Evolutionary conservation across 2,888 invertebrate species (phyloP).

Genomic region (Agrochola circellaris): DNA sequence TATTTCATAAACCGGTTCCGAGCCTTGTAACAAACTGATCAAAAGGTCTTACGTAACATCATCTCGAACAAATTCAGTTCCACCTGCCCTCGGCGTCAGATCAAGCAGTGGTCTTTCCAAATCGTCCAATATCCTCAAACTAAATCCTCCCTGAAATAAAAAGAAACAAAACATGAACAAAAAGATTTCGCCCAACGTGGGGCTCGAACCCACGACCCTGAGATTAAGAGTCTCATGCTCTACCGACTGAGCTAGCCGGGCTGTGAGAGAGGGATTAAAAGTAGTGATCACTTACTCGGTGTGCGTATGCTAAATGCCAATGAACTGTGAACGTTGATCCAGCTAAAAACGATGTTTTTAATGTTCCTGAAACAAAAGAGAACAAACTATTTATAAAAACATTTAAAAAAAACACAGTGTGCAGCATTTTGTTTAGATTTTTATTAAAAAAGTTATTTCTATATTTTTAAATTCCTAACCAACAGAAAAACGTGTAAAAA

Average conservation of each 20-base stretch:
- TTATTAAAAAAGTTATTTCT: neutral
- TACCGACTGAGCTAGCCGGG: slow-evolving; percentile 90
- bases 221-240: slow-evolving; percentile 91
- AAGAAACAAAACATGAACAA: slow-evolving; percentile 40
- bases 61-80: slow-evolving; percentile 94
- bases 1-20: no score
- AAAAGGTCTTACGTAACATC: slow-evolving; percentile 95
- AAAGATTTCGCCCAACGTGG: slow-evolving; percentile 88
- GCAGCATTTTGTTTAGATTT: neutral
- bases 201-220: slow-evolving; percentile 92
- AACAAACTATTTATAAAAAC: slow-evolving; percentile 22
- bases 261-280: slow-evolving; percentile 32
- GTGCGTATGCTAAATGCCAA: slow-evolving; percentile 98
- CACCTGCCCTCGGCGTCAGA: slow-evolving; percentile 95
- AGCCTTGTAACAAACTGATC: neutral
- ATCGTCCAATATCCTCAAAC: slow-evolving; percentile 96
- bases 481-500: neutral
- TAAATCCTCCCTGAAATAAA: slow-evolving; percentile 96
- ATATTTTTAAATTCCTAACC: neutral
- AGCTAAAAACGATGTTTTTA: slow-evolving; percentile 94
- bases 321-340: slow-evolving; percentile 96
- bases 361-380: slow-evolving; percentile 91
- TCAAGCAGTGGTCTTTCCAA: slow-evolving; percentile 96
- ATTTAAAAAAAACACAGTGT: no score
- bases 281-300: slow-evolving; percentile 89